Evolutionary conservation across 2,888 invertebrate species (phyloP).

Genomic region (Hydroisotoma schaefferi): DNA sequence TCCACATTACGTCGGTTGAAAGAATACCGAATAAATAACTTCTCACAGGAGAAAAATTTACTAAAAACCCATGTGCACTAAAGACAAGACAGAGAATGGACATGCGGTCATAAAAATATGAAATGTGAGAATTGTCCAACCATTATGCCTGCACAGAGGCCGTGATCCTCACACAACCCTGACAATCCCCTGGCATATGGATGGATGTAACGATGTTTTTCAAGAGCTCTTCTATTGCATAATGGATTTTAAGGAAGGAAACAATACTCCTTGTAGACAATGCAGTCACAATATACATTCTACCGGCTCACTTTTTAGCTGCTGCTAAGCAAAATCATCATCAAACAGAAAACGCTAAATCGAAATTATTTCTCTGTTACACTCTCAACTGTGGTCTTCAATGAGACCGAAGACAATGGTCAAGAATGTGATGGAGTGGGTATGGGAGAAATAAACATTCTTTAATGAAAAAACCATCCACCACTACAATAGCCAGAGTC

Average conservation of each 20-base stretch:
- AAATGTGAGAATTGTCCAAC: slow-evolving; percentile 6
- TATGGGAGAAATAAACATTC: too few species aligned
- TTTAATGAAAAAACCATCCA: too few species aligned
- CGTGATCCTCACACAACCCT: background rate
- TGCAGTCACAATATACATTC: background rate
- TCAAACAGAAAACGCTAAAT: background rate
- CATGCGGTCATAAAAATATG: slow-evolving; percentile 5
- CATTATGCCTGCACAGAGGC: background rate
- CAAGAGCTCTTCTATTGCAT: too few species aligned
- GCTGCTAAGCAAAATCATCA: too few species aligned
- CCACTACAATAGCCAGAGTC: too few species aligned
- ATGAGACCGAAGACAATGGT: background rate
- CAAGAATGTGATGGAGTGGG: background rate
- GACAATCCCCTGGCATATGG: background rate
- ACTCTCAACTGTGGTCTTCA: background rate
- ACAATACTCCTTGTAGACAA: too few species aligned
- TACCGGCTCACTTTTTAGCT: too few species aligned
- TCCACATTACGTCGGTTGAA: too few species aligned
- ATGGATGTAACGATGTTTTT: too few species aligned
- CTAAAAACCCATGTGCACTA: background rate
- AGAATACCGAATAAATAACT: background rate
- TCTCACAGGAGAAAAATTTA: background rate
- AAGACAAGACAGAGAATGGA: background rate
- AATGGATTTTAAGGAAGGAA: too few species aligned
- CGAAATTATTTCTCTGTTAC: background rate